Conservation (phyloP, 2,888 invertebrate genomes). For the Podabrus alpinus region DNA sequence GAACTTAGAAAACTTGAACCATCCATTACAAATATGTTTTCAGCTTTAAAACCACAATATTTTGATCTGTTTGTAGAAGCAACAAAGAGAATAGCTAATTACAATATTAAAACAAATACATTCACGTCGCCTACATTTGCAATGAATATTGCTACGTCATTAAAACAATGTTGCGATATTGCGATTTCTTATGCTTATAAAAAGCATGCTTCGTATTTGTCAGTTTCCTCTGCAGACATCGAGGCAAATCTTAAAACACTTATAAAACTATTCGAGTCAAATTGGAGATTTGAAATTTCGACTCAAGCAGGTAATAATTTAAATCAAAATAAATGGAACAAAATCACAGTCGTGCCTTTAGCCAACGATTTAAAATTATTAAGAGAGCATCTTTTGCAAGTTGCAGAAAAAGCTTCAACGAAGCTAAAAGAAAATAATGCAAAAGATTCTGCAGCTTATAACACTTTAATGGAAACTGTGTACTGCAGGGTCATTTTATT, state of each 20-base stretch:
- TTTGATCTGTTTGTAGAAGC: no score
- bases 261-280: slow-evolving; percentile 19
- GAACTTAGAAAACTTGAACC: no score
- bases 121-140: slow-evolving; percentile 15
- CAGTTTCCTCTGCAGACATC: slow-evolving; percentile 5
- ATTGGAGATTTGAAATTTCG: slow-evolving; percentile 32
- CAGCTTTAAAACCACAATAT: no score
- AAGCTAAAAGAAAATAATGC: slow-evolving; percentile 8
- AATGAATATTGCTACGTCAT: slow-evolving; percentile 22
- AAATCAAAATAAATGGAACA: slow-evolving; percentile 23
- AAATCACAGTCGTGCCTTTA: no score
- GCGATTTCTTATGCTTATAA: slow-evolving; percentile 8
- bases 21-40: no score
- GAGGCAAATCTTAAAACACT: slow-evolving; percentile 29
- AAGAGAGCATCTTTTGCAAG: slow-evolving; percentile 13
- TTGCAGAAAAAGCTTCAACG: background rate
- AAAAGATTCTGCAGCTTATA: background rate
- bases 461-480: background rate
- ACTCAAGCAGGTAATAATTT: slow-evolving; percentile 13
- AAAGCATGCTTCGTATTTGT: background rate
- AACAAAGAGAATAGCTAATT: no score
- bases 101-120: no score
- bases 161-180: slow-evolving; percentile 30
- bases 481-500: background rate
- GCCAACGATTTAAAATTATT: slow-evolving; percentile 28